Evolutionary conservation across 2,113 vertebrate species (phyloP).

Genomic region (Tenrec ecaudatus): DNA sequence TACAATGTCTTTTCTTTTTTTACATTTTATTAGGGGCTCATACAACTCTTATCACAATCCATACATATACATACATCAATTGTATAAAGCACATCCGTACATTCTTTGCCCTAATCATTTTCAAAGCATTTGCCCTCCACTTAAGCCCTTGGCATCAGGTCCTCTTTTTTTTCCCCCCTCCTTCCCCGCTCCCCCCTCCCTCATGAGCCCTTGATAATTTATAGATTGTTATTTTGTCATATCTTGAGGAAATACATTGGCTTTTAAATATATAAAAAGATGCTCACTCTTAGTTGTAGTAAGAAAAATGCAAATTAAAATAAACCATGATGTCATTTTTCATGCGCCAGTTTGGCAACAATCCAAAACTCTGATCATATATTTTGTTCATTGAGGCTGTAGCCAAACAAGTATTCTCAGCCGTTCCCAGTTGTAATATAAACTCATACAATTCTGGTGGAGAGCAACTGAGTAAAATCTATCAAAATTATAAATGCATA

Average conservation of each 20-base stretch:
- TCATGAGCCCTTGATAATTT: too few species aligned
- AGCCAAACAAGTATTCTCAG: constrained; percentile 14
- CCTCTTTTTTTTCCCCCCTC: too few species aligned
- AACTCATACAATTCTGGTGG: background rate
- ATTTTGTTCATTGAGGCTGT: constrained; percentile 18
- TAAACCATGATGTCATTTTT: constrained; percentile 50
- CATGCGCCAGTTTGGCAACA: constrained; percentile 39
- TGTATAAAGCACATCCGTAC: too few species aligned
- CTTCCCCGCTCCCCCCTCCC: too few species aligned
- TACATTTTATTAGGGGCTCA: too few species aligned
- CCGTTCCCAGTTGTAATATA: constrained; percentile 25
- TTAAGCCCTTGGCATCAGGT: too few species aligned
- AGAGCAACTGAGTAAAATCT: constrained; percentile 48
- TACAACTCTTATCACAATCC: too few species aligned
- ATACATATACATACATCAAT: too few species aligned
- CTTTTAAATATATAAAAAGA: constrained; percentile 58
- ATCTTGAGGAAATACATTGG: constrained; percentile 39
- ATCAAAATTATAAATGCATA: constrained; percentile 59
- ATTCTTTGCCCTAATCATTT: too few species aligned
- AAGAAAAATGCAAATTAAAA: constrained; percentile 70
- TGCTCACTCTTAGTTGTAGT: constrained; percentile 15
- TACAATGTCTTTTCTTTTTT: constrained; percentile 36
- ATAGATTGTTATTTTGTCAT: too few species aligned
- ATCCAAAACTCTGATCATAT: constrained; percentile 23
- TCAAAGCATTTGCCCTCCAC: too few species aligned